These are phyloP conservation scores for Agelas oroides DNA, from an alignment of 37 sponge, comb jelly and placozoan genomes.

Conservation along the genomic window DNA sequence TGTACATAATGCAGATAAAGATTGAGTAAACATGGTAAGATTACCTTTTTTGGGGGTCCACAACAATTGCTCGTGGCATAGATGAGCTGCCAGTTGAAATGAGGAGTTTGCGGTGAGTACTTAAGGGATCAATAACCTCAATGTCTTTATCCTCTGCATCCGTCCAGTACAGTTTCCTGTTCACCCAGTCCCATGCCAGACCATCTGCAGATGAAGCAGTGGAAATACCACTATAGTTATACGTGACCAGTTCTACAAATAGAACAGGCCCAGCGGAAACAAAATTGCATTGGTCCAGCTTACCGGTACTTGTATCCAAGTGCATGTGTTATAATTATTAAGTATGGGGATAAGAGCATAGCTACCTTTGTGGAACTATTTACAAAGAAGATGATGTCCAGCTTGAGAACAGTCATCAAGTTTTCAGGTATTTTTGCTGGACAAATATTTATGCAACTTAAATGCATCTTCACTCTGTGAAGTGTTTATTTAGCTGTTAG, in stretches of 20 bases:
- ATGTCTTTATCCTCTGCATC: constrained; percentile 27
- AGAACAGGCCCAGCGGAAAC: neutral
- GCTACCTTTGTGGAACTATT: no score
- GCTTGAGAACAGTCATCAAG: no score
- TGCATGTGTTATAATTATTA: neutral
- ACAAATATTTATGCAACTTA: no score
- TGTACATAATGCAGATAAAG: no score
- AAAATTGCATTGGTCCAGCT: no score
- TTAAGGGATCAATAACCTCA: constrained; percentile 22
- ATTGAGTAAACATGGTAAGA: no score
- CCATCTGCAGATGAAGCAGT: constrained; percentile 34
- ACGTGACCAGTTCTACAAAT: neutral
- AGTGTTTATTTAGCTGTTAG: no score
- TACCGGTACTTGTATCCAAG: no score
- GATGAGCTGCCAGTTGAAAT: neutral
- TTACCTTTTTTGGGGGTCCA: constrained; percentile 37
- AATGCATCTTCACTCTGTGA: no score
- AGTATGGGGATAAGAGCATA: neutral
- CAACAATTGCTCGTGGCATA: constrained; percentile 23
- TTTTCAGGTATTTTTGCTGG: no score
- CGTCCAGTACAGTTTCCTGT: constrained; percentile 74
- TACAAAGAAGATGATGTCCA: no score
- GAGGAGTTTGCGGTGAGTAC: neutral
- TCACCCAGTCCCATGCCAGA: constrained; percentile 77
- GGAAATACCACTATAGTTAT: neutral